Evolutionary conservation across 2,113 vertebrate genomes (phyloP).

Genomic region (Chamaea fasciata): DNA sequence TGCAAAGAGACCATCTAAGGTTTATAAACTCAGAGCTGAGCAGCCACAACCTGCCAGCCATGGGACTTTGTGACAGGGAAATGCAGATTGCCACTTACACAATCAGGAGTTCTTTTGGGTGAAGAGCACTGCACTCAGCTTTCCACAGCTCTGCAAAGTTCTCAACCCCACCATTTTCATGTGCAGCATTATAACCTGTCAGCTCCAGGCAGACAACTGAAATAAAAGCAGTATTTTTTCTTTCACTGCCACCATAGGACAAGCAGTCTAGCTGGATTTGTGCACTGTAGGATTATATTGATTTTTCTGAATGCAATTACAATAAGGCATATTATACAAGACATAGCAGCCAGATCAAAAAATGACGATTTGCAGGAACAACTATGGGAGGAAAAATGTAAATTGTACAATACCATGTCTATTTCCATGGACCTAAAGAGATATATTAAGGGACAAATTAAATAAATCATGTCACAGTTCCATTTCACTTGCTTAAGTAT

Average conservation of each 20-base stretch:
- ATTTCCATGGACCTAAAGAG: background rate
- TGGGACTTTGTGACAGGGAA: background rate
- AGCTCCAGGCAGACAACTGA: background rate
- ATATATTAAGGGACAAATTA: background rate
- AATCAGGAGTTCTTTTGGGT: background rate
- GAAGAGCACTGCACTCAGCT: background rate
- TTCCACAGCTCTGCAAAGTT: accelerated
- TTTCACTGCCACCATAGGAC: background rate
- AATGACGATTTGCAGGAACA: background rate
- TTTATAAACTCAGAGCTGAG: background rate
- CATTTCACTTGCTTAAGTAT: background rate
- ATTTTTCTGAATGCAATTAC: background rate
- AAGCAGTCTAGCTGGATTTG: background rate
- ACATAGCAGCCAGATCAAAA: background rate
- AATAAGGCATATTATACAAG: background rate
- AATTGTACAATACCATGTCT: background rate
- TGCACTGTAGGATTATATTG: background rate
- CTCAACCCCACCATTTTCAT: background rate
- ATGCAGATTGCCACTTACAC: background rate
- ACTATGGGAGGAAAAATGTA: background rate
- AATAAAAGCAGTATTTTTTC: background rate
- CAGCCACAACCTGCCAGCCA: background rate
- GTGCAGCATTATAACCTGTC: background rate
- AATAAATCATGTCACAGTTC: background rate
- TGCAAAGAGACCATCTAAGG: accelerated